phyloP scores from a whole-genome alignment of 2,113 vertebrate genomes.

The Smithornis capensis region DNA sequence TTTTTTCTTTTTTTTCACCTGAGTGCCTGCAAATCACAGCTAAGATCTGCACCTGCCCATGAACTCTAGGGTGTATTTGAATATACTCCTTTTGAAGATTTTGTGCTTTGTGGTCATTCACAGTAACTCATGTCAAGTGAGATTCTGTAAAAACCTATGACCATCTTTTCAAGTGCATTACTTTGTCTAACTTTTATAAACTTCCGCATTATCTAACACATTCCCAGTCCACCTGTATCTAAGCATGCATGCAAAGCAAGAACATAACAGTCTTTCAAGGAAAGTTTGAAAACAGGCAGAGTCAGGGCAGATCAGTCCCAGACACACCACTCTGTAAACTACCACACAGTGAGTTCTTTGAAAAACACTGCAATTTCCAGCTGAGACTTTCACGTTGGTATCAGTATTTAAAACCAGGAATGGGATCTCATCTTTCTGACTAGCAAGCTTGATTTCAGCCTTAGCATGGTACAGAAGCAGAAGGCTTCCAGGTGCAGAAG shows the following conservation, averaged over 20 bases:
- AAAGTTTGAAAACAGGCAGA: background rate
- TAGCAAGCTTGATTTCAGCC: background rate
- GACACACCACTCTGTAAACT: background rate
- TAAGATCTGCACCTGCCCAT: background rate
- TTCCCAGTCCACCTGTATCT: background rate
- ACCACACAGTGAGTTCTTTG: rapidly evolving
- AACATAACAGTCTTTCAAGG: background rate
- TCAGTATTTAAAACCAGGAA: background rate
- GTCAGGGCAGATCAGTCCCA: background rate
- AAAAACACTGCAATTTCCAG: background rate
- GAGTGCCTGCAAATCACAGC: background rate
- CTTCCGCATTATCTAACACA: background rate
- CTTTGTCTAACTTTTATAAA: conserved; percentile 10
- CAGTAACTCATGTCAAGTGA: background rate
- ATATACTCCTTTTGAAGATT: background rate
- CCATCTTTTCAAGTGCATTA: conserved; percentile 2
- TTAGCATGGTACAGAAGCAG: background rate
- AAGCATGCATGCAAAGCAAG: background rate
- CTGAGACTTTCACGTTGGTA: background rate
- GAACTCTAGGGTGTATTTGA: background rate
- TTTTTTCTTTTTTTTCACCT: background rate
- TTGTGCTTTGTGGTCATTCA: background rate
- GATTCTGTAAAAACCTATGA: background rate
- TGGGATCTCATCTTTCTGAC: background rate
- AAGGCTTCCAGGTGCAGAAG: background rate